phyloP scores from a whole-genome alignment of 1,140 invertebrate species.

The Hyles euphorbiae region DNA sequence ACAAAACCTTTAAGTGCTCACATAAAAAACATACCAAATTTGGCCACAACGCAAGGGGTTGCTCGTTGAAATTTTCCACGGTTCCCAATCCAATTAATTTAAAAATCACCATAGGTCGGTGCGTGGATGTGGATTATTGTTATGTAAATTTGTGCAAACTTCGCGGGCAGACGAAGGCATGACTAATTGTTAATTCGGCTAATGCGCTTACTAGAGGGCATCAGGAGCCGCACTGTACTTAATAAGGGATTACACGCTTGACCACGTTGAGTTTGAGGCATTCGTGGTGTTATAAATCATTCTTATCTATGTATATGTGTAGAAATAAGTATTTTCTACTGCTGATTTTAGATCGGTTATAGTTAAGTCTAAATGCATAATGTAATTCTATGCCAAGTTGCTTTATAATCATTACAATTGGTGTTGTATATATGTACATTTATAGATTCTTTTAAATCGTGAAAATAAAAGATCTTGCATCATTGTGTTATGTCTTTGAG shows the following conservation, averaged over 20 bases:
- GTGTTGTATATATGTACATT: too few species aligned
- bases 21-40: too few species aligned
- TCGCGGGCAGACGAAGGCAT: slow-evolving; percentile 63
- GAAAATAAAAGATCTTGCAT: too few species aligned
- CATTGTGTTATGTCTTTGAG: too few species aligned
- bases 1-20: too few species aligned
- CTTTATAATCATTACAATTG: too few species aligned
- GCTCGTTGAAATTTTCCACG: slow-evolving; percentile 54
- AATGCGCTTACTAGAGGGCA: slow-evolving; percentile 69
- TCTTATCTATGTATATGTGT: not conserved
- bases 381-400: too few species aligned
- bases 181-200: slow-evolving; percentile 74
- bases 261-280: slow-evolving; percentile 30
- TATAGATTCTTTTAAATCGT: too few species aligned
- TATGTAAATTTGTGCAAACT: slow-evolving; percentile 73
- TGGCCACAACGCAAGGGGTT: slow-evolving; percentile 17
- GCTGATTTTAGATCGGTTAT: too few species aligned
- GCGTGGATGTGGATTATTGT: slow-evolving; percentile 63
- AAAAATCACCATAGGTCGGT: slow-evolving; percentile 58
- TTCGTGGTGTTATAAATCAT: not conserved
- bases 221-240: slow-evolving; percentile 32
- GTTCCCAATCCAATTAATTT: slow-evolving; percentile 70
- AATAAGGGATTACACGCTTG: slow-evolving; percentile 58
- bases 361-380: too few species aligned
- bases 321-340: not conserved